Base-by-base conservation (phyloP, 53 echinoderm and acorn worm genomes). In the Patiria pectinifera region DNA sequence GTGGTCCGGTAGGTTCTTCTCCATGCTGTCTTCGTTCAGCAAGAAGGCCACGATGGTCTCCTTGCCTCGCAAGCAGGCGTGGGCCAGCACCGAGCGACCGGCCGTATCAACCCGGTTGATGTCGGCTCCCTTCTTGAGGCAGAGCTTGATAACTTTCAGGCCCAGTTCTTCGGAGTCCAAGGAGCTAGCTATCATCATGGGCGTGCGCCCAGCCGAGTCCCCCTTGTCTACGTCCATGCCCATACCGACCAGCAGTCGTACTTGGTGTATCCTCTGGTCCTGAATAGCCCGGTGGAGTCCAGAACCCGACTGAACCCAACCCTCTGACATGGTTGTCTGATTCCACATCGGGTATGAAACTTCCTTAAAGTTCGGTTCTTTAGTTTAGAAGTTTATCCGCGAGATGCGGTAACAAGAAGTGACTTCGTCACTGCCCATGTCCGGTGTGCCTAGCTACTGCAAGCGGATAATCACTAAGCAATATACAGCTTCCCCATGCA, bases 261-360 rank as follows among this genome's bases (percentile, higher is more conserved):
- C 95, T 85, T 95, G 96, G 22, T 80, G 92, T 26, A 94, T 87
- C 63, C 98, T 92, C 59, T 93, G 84, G 69, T 94, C 98, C 47
- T 91, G 24, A 48, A 98, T 93, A 45, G 98, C 98, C 85, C 94
- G 89, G 76, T 98, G 98, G 11, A 98, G 95, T 49, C 87, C 76
- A 8, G 87, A 87, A 87, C 76, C 76, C 15, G 87, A 87, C 87
- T 87, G 87, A 59, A 87, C 87, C 87, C 87, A 76, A 87, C 60
- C 25, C 6, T 87, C 87, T 7, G 87, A 75, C 87, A 87, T 87
- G 15, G 46, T 11, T 2, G 23, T 12, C 11, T 7, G 21, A n/a
- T 69, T 11, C 72, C 71, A 12, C 63, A 16, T 6, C 15, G 43
- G 9, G 48, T 45, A 9, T 10, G n/a, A 60, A 22, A 35, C 63